Conservation (phyloP, 2,113 vertebrate genomes). For the Cryptoleucopteryx plumbea region DNA sequence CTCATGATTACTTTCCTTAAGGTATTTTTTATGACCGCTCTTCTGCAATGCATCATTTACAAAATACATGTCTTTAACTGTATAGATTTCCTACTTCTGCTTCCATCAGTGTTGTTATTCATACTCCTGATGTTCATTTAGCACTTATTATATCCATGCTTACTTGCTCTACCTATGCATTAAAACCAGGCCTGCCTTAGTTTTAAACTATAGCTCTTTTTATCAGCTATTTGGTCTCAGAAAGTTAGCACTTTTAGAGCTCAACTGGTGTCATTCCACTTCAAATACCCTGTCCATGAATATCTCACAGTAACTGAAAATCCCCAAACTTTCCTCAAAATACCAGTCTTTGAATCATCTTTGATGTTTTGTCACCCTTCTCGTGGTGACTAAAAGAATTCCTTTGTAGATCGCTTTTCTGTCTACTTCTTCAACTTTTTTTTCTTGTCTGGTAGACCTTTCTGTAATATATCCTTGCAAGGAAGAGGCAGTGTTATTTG, state of each 20-base stretch:
- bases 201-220: background rate
- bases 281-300: background rate
- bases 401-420: background rate
- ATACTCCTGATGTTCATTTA: background rate
- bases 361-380: background rate
- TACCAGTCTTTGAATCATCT: background rate
- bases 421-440: background rate
- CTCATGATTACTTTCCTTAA: background rate
- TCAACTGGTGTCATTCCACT: background rate
- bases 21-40: background rate
- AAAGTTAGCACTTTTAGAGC: background rate
- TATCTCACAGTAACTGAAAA: background rate
- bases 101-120: background rate
- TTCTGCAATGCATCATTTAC: background rate
- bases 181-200: background rate
- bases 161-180: background rate
- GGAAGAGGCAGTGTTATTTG: background rate
- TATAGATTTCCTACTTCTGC: background rate
- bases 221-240: background rate
- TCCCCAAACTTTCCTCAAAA: background rate
- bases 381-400: background rate
- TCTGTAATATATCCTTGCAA: background rate
- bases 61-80: background rate
- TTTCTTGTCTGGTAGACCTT: background rate
- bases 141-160: background rate